phyloP scores from a whole-genome alignment of 2,888 invertebrate species.

The Parnassius apollo region DNA sequence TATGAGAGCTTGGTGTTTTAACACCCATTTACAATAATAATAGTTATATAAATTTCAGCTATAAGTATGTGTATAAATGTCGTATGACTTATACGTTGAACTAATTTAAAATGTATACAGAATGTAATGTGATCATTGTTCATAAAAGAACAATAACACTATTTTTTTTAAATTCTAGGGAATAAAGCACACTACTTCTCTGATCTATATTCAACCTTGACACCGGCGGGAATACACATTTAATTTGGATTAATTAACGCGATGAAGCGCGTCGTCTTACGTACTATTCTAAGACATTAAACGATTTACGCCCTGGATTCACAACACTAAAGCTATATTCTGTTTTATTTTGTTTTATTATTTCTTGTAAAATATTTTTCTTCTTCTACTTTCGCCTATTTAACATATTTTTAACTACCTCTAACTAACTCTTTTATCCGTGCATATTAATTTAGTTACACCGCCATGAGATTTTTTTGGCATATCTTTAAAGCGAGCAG shows the following conservation, averaged over 20 bases:
- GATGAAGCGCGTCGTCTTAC: constrained; percentile 19
- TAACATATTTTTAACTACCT: too few relatives aligned
- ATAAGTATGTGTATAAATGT: too few relatives aligned
- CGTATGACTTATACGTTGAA: too few relatives aligned
- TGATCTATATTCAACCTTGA: constrained; percentile 8
- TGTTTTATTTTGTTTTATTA: constrained; percentile 1
- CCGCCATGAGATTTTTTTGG: too few relatives aligned
- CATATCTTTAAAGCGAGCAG: too few relatives aligned
- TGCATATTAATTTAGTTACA: too few relatives aligned
- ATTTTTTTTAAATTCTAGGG: not conserved
- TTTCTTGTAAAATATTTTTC: not conserved
- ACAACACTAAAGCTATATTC: constrained; percentile 1
- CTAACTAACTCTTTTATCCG: too few relatives aligned
- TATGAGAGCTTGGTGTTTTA: too few relatives aligned
- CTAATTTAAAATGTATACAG: too few relatives aligned
- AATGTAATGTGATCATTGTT: not conserved
- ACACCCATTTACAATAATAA: too few relatives aligned
- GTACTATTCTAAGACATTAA: constrained; percentile 11
- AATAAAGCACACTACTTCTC: constrained; percentile 3
- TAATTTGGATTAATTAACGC: constrained; percentile 26
- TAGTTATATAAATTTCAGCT: too few relatives aligned
- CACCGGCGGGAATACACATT: constrained; percentile 17
- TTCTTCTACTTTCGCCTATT: too few relatives aligned
- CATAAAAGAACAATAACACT: not conserved
- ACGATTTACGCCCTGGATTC: constrained; percentile 3